A percentile compares a stretch with the other conserved stretches of the same genome.
Evolutionary conservation across 2,113 vertebrate genomes (phyloP).

Genomic region (Boleophthalmus pectinirostris): DNA sequence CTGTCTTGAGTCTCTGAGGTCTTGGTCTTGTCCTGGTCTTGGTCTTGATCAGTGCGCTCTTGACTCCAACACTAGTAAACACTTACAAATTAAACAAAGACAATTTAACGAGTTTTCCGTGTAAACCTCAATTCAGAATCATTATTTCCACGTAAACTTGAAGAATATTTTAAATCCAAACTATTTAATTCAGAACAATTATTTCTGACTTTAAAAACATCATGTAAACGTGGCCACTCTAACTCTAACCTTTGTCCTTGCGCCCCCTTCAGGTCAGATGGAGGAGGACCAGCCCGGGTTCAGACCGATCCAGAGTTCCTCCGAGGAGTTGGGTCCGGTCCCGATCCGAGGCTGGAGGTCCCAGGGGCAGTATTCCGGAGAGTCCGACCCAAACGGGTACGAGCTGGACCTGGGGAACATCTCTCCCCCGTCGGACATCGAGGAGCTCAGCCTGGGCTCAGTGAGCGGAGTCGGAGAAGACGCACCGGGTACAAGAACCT

Average conservation of each 20-base stretch:
- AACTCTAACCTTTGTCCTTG: background rate
- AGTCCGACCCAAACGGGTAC: conserved; percentile 71
- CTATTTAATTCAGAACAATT: no score
- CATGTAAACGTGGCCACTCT: no score
- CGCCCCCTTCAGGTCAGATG: background rate
- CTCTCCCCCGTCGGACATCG: conserved; percentile 60
- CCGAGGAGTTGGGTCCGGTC: conserved; percentile 61
- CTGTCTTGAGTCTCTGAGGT: no score
- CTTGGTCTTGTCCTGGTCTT: no score
- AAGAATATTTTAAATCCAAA: no score
- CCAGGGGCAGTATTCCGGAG: conserved; percentile 65
- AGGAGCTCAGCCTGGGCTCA: conserved; percentile 54
- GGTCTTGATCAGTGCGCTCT: no score
- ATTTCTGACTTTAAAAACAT: no score
- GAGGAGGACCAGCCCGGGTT: conserved; percentile 48
- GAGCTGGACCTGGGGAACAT: conserved; percentile 58
- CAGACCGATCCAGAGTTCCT: conserved; percentile 70
- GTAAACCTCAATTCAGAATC: no score
- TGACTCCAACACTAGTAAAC: no score
- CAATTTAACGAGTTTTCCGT: no score
- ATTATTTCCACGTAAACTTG: no score
- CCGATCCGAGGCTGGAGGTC: conserved; percentile 47
- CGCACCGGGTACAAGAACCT: background rate
- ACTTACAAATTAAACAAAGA: no score
- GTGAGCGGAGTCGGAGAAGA: conserved; percentile 5